Evolutionary conservation across 2,888 invertebrate species (phyloP).

Genomic region (Marasmarcha lunaedactyla): DNA sequence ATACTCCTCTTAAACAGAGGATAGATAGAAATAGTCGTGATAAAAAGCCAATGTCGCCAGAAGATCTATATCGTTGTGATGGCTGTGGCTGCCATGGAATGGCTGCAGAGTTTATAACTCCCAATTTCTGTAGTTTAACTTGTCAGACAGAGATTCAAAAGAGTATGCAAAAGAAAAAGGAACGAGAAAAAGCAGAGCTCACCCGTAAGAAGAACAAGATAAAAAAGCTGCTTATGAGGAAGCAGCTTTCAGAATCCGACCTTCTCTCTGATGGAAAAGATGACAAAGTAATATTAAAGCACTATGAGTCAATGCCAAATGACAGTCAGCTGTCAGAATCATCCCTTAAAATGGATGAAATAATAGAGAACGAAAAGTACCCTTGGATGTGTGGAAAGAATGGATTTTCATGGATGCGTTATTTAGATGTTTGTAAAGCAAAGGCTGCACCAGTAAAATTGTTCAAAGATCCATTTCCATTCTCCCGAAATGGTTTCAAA

Average conservation of each 20-base stretch:
- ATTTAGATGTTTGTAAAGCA: constrained; percentile 79
- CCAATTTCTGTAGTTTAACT: constrained; percentile 79
- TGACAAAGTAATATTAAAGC: constrained; percentile 29
- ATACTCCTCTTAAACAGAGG: constrained; percentile 50
- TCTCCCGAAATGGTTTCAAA: constrained; percentile 80
- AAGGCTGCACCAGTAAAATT: constrained; percentile 81
- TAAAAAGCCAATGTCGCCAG: constrained; percentile 70
- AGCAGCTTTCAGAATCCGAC: constrained; percentile 43
- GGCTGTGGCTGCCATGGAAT: constrained; percentile 89
- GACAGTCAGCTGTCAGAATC: constrained; percentile 32
- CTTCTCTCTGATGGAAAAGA: constrained; percentile 29
- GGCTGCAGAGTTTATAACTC: constrained; percentile 84
- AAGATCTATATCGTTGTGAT: constrained; percentile 83
- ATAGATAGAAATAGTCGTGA: constrained; percentile 34
- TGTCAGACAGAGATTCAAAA: constrained; percentile 71
- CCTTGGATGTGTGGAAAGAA: constrained; percentile 79
- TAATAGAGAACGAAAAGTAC: constrained; percentile 60
- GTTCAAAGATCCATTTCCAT: constrained; percentile 84
- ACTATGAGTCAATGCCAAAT: constrained; percentile 30
- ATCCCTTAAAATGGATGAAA: constrained; percentile 38
- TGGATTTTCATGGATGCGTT: constrained; percentile 83
- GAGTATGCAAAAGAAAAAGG: constrained; percentile 43
- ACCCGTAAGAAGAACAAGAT: constrained; percentile 52
- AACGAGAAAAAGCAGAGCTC: constrained; percentile 42
- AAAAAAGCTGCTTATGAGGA: constrained; percentile 49